Conservation (phyloP, 2,888 invertebrate species). For the Rutpela maculata region DNA sequence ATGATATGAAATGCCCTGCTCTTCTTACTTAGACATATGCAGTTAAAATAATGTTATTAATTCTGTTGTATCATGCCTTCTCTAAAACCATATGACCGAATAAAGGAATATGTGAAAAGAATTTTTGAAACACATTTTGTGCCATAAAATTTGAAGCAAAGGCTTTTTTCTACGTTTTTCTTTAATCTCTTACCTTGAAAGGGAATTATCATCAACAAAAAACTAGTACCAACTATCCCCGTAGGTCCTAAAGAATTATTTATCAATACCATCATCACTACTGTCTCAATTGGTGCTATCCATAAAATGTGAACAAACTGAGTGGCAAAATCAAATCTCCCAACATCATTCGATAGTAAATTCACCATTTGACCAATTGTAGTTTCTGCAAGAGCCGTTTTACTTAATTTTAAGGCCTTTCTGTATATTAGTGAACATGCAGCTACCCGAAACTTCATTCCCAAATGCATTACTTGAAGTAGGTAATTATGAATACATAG, state of each 20-base stretch:
- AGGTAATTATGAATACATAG: slow-evolving; percentile 85
- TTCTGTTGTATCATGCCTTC: too few relatives aligned
- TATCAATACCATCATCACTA: slow-evolving; percentile 76
- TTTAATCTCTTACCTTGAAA: slow-evolving; percentile 64
- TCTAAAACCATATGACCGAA: too few relatives aligned
- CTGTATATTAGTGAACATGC: slow-evolving; percentile 89
- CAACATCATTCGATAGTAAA: slow-evolving; percentile 74
- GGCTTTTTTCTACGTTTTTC: too few relatives aligned
- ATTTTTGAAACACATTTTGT: too few relatives aligned
- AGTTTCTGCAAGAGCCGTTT: slow-evolving; percentile 48
- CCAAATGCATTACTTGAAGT: slow-evolving; percentile 88
- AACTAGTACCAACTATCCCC: slow-evolving; percentile 70
- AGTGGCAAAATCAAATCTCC: slow-evolving; percentile 87
- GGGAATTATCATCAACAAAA: slow-evolving; percentile 68
- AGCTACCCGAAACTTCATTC: slow-evolving; percentile 89
- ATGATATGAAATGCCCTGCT: too few relatives aligned
- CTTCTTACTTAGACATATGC: too few relatives aligned
- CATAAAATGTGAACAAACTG: slow-evolving; percentile 88
- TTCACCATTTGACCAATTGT: slow-evolving; percentile 58
- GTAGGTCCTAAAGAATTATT: slow-evolving; percentile 70
- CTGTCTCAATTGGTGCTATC: slow-evolving; percentile 81
- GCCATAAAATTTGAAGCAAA: too few relatives aligned
- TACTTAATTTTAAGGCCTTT: slow-evolving; percentile 82
- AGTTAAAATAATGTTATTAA: too few relatives aligned
- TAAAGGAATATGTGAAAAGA: too few relatives aligned